Evolutionary conservation across 2,888 invertebrate species (phyloP).

Genomic region (Athalia cordata): DNA sequence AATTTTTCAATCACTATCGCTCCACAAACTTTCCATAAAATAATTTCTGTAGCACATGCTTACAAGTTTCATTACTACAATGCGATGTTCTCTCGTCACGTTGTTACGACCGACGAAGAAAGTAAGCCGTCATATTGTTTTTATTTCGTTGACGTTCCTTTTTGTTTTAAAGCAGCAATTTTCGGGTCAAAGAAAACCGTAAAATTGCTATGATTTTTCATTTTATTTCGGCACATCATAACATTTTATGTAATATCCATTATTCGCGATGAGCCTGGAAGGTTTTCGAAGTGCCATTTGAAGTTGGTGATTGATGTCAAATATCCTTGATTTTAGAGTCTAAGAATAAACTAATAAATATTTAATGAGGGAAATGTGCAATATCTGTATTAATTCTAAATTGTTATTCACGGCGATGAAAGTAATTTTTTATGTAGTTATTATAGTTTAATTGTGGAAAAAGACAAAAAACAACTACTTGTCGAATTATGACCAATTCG

Average conservation of each 20-base stretch:
- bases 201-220: constrained; percentile 2
- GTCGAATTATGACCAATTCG: neutral
- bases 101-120: constrained; percentile 35
- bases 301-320: neutral
- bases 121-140: constrained; percentile 11
- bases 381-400: constrained; percentile 44
- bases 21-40: constrained; percentile 36
- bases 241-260: constrained; percentile 5
- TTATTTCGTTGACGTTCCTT: neutral
- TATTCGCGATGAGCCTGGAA: neutral
- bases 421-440: neutral
- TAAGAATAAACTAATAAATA: constrained; percentile 41
- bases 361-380: constrained; percentile 55
- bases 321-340: constrained; percentile 22
- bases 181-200: constrained; percentile 17
- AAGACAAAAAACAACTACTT: neutral
- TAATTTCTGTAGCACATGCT: constrained; percentile 14
- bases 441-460: neutral
- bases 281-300: constrained; percentile 4
- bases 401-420: neutral
- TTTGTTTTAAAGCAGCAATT: neutral
- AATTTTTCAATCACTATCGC: neutral
- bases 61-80: neutral
- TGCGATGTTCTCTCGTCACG: constrained; percentile 17
- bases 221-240: neutral